A percentile compares a stretch with the other conserved stretches of the same genome.
phyloP scores from a whole-genome alignment of 2,113 vertebrate species.

The Odobenus rosmarus region DNA sequence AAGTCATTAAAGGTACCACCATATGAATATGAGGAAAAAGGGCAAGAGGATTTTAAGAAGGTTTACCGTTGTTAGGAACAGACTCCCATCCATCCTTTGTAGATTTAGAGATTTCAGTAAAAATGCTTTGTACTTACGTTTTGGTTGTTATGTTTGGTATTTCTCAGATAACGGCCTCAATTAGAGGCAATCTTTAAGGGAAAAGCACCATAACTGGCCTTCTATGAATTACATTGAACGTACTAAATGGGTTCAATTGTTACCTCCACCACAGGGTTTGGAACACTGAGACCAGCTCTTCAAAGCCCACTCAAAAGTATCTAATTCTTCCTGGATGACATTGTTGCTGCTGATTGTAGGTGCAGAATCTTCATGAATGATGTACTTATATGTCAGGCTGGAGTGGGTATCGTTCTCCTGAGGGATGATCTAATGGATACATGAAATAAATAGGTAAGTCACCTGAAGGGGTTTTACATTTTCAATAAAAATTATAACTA shows the following conservation, averaged over 20 bases:
- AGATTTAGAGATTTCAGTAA: background rate
- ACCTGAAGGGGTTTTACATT: background rate
- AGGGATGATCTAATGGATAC: conserved; percentile 92
- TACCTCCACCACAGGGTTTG: conserved; percentile 96
- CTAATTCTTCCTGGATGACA: conserved; percentile 94
- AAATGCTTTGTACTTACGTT: background rate
- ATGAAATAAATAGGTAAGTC: background rate
- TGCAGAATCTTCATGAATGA: conserved; percentile 97
- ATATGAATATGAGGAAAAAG: background rate
- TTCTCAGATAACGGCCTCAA: background rate
- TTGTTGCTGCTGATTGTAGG: conserved; percentile 96
- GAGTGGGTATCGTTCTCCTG: conserved; percentile 95
- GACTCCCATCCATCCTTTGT: background rate
- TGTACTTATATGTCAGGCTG: conserved; percentile 96
- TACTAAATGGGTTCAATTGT: background rate
- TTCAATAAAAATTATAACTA: background rate
- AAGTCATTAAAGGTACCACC: background rate
- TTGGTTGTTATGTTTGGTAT: background rate
- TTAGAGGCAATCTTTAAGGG: background rate
- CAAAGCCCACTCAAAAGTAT: conserved; percentile 95
- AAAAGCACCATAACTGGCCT: background rate
- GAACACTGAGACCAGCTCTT: conserved; percentile 98
- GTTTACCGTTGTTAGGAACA: background rate
- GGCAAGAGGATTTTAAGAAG: background rate
- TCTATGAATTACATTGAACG: background rate